Base-by-base conservation (phyloP, 2,797 vertebrate species). In the Vultur gryphus region DNA sequence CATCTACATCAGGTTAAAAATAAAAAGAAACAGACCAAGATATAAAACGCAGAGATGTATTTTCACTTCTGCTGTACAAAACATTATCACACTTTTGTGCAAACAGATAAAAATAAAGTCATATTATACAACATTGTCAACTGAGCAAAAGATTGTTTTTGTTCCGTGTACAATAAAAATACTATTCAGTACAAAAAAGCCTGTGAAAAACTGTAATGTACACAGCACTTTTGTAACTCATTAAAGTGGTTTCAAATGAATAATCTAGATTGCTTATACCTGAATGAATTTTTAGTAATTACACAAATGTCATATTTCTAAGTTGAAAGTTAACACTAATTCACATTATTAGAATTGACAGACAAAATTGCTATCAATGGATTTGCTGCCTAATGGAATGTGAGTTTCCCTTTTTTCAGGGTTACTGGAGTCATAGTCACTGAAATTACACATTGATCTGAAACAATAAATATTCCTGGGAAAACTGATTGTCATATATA, bases 201-300 rank as follows among this genome's bases (percentile, higher is more conserved):
- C 97, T 95, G 87, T 90, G 92, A 92, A 79, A 92, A 94, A 64
- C 90, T 13, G 84, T 64, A 86, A 84, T 16, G 58, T 91, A 93
- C 98, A 98, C 94, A 98, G 97, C 94, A 76, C 65, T 95, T 94
- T 79, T 93, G 96, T 84, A 96, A 94, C 95, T 95, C 93, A 92
- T 98, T 98, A 96, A 98, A 99, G 99, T 99, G 99, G 99, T 99
- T 99, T 99, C 98, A 98, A 98, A 98, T 95, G 94, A 97, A 96
- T 94, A 84, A 95, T 97, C 97, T 92, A 52, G 57, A 94, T 90
- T 94, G 94, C 94, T 97, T 95, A 97, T 84, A 98, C 92, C 93
- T 98, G 97, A 97, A 98, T 87, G 97, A 97, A 91, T 81, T 96
- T 67, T 97, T 65, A 86, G 76, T 59, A 95, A 97, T 90, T 87